These are phyloP conservation scores for Drosophila trichaetosa DNA, from an alignment of 2,888 invertebrate species.

Conservation along the genomic window DNA sequence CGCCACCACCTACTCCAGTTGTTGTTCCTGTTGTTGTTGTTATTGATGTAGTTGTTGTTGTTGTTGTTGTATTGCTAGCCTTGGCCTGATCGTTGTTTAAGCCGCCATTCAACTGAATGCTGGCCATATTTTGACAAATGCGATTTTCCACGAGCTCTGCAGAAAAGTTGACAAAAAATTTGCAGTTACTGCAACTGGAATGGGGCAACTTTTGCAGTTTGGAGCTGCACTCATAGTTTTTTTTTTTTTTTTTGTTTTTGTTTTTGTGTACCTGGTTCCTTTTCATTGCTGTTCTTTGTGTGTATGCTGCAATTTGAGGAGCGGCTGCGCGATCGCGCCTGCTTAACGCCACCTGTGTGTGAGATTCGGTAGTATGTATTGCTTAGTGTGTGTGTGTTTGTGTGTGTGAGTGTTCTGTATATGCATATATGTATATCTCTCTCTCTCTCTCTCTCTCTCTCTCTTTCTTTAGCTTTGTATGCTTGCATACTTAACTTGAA, in stretches of 20 bases:
- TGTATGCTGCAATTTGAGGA: slow-evolving; percentile 85
- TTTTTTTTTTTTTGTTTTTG: neutral
- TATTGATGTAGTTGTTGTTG: slow-evolving; percentile 25
- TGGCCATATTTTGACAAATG: slow-evolving; percentile 83
- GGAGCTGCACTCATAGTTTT: neutral
- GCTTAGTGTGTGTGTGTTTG: neutral
- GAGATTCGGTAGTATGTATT: slow-evolving; percentile 43
- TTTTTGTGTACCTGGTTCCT: slow-evolving; percentile 83
- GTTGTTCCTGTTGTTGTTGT: slow-evolving; percentile 16
- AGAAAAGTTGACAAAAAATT: neutral
- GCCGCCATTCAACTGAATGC: slow-evolving; percentile 83
- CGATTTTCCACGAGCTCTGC: slow-evolving; percentile 83
- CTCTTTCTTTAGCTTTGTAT: neutral
- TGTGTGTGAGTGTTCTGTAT: neutral
- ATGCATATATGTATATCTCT: neutral
- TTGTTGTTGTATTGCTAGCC: slow-evolving; percentile 58
- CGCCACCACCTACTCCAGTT: neutral
- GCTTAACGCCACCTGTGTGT: slow-evolving; percentile 85
- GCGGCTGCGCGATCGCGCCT: slow-evolving; percentile 85
- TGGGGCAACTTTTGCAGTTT: neutral
- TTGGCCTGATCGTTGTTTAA: slow-evolving; percentile 83
- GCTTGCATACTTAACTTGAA: neutral
- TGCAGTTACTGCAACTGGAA: neutral
- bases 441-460: neutral
- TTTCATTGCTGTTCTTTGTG: slow-evolving; percentile 84